A percentile compares a stretch with the other conserved stretches of the same genome.
Evolutionary conservation across 35 echinoderm and acorn worm species (phyloP).

Genomic region (Heliocidaris erythrogramma): DNA sequence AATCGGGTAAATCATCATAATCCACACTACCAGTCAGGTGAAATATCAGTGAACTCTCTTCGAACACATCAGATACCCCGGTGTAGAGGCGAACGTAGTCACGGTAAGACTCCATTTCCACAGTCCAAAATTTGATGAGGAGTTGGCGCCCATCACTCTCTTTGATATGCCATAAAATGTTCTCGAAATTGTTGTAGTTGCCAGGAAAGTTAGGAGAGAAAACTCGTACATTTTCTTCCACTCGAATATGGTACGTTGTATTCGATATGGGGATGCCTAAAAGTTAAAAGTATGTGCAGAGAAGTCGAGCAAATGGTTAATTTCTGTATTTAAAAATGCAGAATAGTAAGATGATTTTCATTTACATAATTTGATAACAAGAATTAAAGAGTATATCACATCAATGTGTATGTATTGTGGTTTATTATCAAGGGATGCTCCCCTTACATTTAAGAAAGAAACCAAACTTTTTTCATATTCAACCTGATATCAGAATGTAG

Average conservation of each 20-base stretch:
- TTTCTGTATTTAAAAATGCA: too few relatives aligned
- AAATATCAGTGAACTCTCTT: not conserved
- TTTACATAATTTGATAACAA: too few relatives aligned
- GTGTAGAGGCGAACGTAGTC: not conserved
- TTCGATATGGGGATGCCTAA: not conserved
- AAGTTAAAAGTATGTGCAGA: not conserved
- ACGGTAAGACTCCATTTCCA: not conserved
- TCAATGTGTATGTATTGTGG: too few relatives aligned
- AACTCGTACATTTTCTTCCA: not conserved
- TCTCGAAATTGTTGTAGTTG: not conserved
- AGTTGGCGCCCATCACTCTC: not conserved
- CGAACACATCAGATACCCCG: not conserved
- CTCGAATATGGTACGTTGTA: not conserved
- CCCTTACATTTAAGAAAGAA: too few relatives aligned
- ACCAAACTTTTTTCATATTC: too few relatives aligned
- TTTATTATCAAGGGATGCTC: too few relatives aligned
- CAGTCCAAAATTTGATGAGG: not conserved
- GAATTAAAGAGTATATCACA: too few relatives aligned
- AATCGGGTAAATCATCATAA: not conserved
- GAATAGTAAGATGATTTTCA: too few relatives aligned
- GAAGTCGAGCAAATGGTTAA: too few relatives aligned
- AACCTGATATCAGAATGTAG: too few relatives aligned
- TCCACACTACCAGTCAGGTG: too few relatives aligned
- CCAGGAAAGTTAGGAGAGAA: not conserved
- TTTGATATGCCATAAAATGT: not conserved